A percentile compares a stretch with the other conserved stretches of the same genome.
phyloP scores from a whole-genome alignment of 2,888 invertebrate species.

The Epistrophe grossulariae region DNA sequence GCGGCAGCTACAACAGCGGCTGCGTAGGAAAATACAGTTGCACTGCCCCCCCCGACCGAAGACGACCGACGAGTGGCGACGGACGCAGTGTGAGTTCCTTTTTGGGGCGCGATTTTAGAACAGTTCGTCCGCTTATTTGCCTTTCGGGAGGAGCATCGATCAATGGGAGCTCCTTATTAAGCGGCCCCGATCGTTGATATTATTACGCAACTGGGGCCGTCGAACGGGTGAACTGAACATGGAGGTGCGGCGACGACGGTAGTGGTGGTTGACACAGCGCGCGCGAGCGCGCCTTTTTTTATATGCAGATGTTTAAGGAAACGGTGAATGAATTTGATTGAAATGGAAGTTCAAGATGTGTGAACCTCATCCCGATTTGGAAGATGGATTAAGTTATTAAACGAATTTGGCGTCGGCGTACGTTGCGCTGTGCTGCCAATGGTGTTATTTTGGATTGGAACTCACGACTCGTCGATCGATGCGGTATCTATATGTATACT shows the following conservation, averaged over 20 bases:
- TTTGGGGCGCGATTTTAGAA: slow-evolving; percentile 73
- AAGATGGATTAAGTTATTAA: slow-evolving; percentile 73
- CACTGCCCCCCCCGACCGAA: not conserved
- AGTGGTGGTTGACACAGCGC: slow-evolving; percentile 38
- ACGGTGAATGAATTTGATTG: slow-evolving; percentile 77
- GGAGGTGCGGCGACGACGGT: slow-evolving; percentile 35
- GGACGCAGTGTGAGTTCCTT: slow-evolving; percentile 67
- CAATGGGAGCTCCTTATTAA: slow-evolving; percentile 72
- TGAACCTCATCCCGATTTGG: slow-evolving; percentile 73
- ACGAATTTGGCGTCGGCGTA: slow-evolving; percentile 68
- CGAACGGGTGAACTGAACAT: slow-evolving; percentile 44
- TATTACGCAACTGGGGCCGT: slow-evolving; percentile 73
- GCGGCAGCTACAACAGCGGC: slow-evolving; percentile 8
- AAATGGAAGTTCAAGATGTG: slow-evolving; percentile 77
- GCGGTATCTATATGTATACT: slow-evolving; percentile 20
- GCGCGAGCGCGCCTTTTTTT: slow-evolving; percentile 60
- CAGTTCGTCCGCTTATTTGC: slow-evolving; percentile 75
- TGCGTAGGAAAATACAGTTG: slow-evolving; percentile 41
- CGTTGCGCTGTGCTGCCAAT: slow-evolving; percentile 16
- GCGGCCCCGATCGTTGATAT: slow-evolving; percentile 54
- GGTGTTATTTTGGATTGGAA: slow-evolving; percentile 1
- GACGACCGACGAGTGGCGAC: not conserved
- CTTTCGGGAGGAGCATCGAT: slow-evolving; percentile 75
- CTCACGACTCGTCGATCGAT: not conserved
- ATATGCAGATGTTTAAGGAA: slow-evolving; percentile 77